These are phyloP conservation scores for Pitangus sulphuratus DNA, from an alignment of 2,797 vertebrate species.

Conservation along the genomic window DNA sequence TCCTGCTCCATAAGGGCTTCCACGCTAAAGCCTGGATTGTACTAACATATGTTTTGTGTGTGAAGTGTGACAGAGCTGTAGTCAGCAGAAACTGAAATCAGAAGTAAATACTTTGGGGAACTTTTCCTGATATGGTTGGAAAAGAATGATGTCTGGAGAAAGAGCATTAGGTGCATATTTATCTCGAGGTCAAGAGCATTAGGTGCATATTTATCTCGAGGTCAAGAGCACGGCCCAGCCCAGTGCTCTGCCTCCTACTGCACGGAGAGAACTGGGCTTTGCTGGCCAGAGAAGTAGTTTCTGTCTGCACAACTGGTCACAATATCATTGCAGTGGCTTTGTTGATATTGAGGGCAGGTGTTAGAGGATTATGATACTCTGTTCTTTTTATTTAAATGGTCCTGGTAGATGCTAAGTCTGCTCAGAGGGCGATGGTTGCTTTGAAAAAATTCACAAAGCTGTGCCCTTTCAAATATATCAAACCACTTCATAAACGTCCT, in stretches of 20 bases:
- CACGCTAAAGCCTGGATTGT: neutral
- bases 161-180: neutral
- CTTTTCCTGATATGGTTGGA: conserved; percentile 46
- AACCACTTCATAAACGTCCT: neutral
- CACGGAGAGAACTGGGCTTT: neutral
- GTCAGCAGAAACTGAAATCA: conserved; percentile 34
- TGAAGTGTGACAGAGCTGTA: neutral
- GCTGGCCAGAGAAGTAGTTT: neutral
- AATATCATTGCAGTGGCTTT: neutral
- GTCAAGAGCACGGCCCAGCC: neutral
- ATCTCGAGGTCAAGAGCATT: conserved; percentile 16
- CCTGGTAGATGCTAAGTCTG: neutral
- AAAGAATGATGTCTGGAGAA: conserved; percentile 36
- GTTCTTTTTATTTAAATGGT: conserved; percentile 3
- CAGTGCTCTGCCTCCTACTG: neutral
- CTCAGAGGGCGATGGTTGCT: neutral
- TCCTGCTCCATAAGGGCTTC: neutral
- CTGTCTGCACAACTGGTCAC: neutral
- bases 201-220: neutral
- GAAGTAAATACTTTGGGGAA: conserved; percentile 32
- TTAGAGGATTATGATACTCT: neutral
- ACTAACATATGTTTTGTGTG: conserved; percentile 61
- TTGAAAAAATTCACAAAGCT: neutral
- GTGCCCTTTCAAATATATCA: neutral
- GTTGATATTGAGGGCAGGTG: neutral